Evolutionary conservation across 2,797 vertebrate genomes (phyloP), one percentile per base, ranked within the genome.

Genomic region (Paramormyrops hopkinsi): DNA sequence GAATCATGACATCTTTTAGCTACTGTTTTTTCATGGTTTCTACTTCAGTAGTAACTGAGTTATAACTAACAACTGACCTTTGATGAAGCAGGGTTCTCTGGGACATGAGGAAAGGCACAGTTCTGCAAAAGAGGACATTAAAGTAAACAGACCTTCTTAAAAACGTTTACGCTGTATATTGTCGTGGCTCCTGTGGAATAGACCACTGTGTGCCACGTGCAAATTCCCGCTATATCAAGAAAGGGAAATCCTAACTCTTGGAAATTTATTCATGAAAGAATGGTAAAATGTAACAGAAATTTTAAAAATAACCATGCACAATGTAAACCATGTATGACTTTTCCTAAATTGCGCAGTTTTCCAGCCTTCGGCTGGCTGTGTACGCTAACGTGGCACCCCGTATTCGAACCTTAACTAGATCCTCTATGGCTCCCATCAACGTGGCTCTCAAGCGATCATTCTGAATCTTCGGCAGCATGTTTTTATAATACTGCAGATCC

Each of bases 401-500:
- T 50, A 25, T 83, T 83, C 79, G 41, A 12, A 84, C 82, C 82
- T 84, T 84, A 3, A 84, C 44, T 48, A 84, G 82, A 29, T 84
- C 96, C 92, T 91, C 19, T 92, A 95, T 91, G 91, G 94, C 86
- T 4, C 12, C 0, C 59, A 95, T 84, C 2, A 94, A 92, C 1
- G 90, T 85, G 0, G 83, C 79, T 0, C 0, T 69, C 33, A 89
- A n/a, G 69, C 1, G 14, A 1, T 6, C n/a, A 11, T 44, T 59
- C 29, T 62, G n/a, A 1, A 94, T 90, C 12, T 44, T 86, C 53
- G 90, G 88, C 89, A 97, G 94, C 85, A 94, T 90, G 4, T 89
- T 14, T 51, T 90, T 92, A 89, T 97, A 97, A 88, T 94, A 88
- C 4, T 89, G 90, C 92, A 99, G 89, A 88, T 99, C 97, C 65